Evolutionary conservation across 1,140 invertebrate genomes (phyloP).

Genomic region (Zaprionus kolodkinae): DNA sequence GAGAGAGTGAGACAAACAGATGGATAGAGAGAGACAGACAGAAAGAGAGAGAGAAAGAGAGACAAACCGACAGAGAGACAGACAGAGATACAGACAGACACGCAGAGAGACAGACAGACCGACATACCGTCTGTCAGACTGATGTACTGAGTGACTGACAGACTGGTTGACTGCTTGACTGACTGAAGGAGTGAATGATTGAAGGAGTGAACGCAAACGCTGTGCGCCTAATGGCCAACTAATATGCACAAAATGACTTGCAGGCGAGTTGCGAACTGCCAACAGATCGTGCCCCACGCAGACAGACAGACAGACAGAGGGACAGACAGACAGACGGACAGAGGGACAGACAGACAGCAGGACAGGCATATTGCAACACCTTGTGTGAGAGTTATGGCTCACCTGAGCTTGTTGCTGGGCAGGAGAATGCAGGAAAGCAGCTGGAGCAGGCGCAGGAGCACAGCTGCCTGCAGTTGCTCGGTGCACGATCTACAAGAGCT

Average conservation of each 20-base stretch:
- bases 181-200: constrained; percentile 14
- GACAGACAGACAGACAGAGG: constrained; percentile 4
- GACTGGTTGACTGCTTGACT: constrained; percentile 24
- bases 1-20: constrained; percentile 24
- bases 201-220: constrained; percentile 38
- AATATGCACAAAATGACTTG: constrained; percentile 81
- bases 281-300: constrained; percentile 46
- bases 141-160: constrained; percentile 30
- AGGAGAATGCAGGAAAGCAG: neutral
- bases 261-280: constrained; percentile 72
- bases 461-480: constrained; percentile 34
- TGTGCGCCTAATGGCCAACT: constrained; percentile 79
- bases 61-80: constrained; percentile 15
- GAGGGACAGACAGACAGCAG: neutral
- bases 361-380: constrained; percentile 57
- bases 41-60: neutral
- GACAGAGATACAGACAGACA: constrained; percentile 4
- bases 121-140: constrained; percentile 9
- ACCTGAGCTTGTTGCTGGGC: neutral
- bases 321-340: neutral
- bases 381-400: constrained; percentile 51
- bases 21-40: neutral
- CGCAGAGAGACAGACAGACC: neutral
- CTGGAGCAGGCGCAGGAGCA: constrained; percentile 1
- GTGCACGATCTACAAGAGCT: constrained; percentile 46